These are phyloP conservation scores for Rhamnusium bicolor DNA, from an alignment of 2,888 invertebrate genomes.

Conservation along the genomic window DNA sequence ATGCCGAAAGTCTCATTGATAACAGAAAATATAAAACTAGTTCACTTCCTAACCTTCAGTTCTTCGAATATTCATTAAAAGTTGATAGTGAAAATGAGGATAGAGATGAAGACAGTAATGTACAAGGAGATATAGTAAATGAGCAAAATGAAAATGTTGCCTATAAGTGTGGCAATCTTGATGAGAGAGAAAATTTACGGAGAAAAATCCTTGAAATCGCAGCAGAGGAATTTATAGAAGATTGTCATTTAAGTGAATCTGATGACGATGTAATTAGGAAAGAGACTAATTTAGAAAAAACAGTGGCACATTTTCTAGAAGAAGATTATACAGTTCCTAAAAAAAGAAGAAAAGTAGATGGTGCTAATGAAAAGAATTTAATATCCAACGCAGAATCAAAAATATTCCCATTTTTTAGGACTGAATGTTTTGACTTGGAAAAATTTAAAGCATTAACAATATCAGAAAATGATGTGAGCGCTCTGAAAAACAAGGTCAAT, in stretches of 20 bases:
- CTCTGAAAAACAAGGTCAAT: too few species aligned
- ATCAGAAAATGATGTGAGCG: neutral
- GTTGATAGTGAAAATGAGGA: conserved; percentile 1
- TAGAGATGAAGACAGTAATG: neutral
- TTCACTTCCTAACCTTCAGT: conserved; percentile 9
- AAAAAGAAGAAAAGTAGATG: conserved; percentile 54
- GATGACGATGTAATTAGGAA: conserved; percentile 1
- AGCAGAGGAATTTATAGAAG: conserved; percentile 54
- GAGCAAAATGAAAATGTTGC: neutral
- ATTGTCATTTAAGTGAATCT: conserved; percentile 31
- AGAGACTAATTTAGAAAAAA: neutral
- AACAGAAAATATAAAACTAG: neutral
- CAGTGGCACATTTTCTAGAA: conserved; percentile 27
- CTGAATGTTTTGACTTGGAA: conserved; percentile 3
- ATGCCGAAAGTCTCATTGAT: conserved; percentile 25
- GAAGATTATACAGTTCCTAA: conserved; percentile 57
- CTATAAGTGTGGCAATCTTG: neutral
- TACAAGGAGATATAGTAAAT: neutral
- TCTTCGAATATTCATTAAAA: neutral
- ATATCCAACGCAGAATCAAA: conserved; percentile 34
- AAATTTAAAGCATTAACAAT: conserved; percentile 7
- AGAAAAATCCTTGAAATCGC: conserved; percentile 55
- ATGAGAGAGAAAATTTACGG: conserved; percentile 35
- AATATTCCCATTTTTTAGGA: neutral
- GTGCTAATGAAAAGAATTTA: conserved; percentile 10